Conservation (phyloP, 2,113 vertebrate genomes). For the Chaenocephalus aceratus region DNA sequence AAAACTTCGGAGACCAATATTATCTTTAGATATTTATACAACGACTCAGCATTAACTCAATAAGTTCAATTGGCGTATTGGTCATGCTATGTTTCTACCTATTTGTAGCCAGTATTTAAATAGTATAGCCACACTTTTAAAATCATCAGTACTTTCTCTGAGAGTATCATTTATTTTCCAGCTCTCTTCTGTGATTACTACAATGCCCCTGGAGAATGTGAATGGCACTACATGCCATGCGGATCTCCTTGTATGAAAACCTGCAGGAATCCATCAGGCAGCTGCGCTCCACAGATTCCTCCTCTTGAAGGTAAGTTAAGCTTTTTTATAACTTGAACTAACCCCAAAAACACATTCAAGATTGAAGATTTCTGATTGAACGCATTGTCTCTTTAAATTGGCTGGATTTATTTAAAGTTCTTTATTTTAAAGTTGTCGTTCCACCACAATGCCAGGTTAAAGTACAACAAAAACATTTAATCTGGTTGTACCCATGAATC, state of each 20-base stretch:
- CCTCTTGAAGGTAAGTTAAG: conserved; percentile 76
- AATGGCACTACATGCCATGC: conserved; percentile 85
- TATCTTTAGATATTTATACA: no score
- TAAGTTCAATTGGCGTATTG: no score
- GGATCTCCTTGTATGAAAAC: conserved; percentile 82
- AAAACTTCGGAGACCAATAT: no score
- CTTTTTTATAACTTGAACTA: not conserved
- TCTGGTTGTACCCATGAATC: not conserved
- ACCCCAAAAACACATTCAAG: not conserved
- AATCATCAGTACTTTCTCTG: not conserved
- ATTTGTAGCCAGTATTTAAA: no score
- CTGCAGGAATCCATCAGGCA: conserved; percentile 79
- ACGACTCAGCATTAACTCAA: no score
- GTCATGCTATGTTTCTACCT: no score
- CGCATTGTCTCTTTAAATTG: no score
- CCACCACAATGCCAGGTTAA: not conserved
- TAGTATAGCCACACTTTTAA: no score
- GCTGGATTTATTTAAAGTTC: no score
- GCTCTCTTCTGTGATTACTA: conserved; percentile 86
- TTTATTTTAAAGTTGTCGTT: not conserved
- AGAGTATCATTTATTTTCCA: conserved; percentile 38
- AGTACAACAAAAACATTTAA: not conserved
- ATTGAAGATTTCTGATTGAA: no score
- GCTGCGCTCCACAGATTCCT: conserved; percentile 77
- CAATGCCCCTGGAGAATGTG: conserved; percentile 79